Percentiles rank a stretch among this genome's conserved stretches.
Conservation (phyloP, 2,888 invertebrate species). For the Trichopoda pennipes region DNA sequence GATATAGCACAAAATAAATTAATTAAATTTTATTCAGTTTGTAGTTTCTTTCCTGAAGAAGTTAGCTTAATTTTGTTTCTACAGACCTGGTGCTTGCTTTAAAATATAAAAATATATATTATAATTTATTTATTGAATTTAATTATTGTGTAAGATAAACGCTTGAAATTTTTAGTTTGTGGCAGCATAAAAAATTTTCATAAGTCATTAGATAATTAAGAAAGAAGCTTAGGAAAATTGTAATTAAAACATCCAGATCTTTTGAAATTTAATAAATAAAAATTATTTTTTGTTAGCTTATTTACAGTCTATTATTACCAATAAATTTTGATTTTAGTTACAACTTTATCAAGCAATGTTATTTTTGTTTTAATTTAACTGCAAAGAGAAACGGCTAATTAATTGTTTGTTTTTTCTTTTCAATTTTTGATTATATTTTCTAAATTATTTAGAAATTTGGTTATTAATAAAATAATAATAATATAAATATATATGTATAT, state of each 20-base stretch:
- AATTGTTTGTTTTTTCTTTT: slow-evolving; percentile 21
- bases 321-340: slow-evolving; percentile 46
- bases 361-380: slow-evolving; percentile 54
- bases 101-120: too few species aligned
- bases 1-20: too few species aligned
- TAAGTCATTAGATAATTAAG: background rate
- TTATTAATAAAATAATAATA: slow-evolving; percentile 17
- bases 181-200: too few species aligned
- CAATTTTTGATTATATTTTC: slow-evolving; percentile 28
- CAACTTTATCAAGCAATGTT: slow-evolving; percentile 1
- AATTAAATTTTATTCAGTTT: too few species aligned
- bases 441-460: slow-evolving; percentile 30
- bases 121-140: too few species aligned
- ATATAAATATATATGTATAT: slow-evolving; percentile 27
- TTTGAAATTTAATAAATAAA: background rate
- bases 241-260: slow-evolving; percentile 31
- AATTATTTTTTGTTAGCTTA: slow-evolving; percentile 11
- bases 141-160: too few species aligned
- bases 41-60: too few species aligned
- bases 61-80: too few species aligned
- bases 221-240: background rate
- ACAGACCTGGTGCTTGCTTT: too few species aligned
- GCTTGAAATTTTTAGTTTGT: too few species aligned
- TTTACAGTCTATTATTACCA: slow-evolving; percentile 26
- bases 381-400: slow-evolving; percentile 62